Percentiles rank a stretch among this genome's conserved stretches.
Conservation (phyloP, 1,140 invertebrate species). For the Achroia grisella region DNA sequence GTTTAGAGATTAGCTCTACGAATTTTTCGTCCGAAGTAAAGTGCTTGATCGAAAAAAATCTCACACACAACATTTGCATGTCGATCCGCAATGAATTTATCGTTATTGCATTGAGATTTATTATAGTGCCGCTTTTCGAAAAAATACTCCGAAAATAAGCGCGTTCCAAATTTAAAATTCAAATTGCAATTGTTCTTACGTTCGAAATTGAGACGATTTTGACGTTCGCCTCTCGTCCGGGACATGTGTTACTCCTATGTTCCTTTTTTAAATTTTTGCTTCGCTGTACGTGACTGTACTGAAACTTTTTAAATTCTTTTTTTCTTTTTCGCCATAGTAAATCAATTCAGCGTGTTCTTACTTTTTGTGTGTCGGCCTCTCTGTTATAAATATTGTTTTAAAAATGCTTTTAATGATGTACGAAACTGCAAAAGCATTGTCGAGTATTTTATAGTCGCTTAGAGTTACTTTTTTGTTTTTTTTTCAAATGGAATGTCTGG, state of each 20-base stretch:
- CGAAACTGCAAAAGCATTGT: slow-evolving; percentile 6
- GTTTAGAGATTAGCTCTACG: slow-evolving; percentile 17
- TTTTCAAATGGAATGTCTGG: slow-evolving; percentile 12
- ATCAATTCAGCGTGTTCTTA: slow-evolving; percentile 44
- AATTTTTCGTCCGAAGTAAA: slow-evolving; percentile 21
- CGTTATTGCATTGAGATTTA: slow-evolving; percentile 69
- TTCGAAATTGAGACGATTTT: slow-evolving; percentile 68
- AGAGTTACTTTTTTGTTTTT: slow-evolving; percentile 4
- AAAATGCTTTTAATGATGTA: slow-evolving; percentile 51
- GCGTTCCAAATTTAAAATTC: slow-evolving; percentile 62
- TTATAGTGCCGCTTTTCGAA: slow-evolving; percentile 49
- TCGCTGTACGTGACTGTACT: slow-evolving; percentile 10
- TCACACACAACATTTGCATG: slow-evolving; percentile 63
- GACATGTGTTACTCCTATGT: slow-evolving; percentile 38
- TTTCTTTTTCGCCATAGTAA: slow-evolving; percentile 34
- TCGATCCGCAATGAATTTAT: slow-evolving; percentile 73
- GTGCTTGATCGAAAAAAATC: slow-evolving; percentile 56
- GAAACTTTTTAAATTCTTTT: slow-evolving; percentile 24
- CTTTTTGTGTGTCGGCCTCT: slow-evolving; percentile 34
- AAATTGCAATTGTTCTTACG: slow-evolving; percentile 62
- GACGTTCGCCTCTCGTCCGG: slow-evolving; percentile 40
- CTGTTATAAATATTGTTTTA: slow-evolving; percentile 44
- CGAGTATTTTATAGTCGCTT: slow-evolving; percentile 13
- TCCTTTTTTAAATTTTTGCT: slow-evolving; percentile 24
- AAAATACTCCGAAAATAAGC: slow-evolving; percentile 60